Percentiles rank a stretch among this genome's conserved stretches.
These are phyloP conservation scores for Andrena dorsata DNA, from an alignment of 2,888 invertebrate species.

Conservation along the genomic window DNA sequence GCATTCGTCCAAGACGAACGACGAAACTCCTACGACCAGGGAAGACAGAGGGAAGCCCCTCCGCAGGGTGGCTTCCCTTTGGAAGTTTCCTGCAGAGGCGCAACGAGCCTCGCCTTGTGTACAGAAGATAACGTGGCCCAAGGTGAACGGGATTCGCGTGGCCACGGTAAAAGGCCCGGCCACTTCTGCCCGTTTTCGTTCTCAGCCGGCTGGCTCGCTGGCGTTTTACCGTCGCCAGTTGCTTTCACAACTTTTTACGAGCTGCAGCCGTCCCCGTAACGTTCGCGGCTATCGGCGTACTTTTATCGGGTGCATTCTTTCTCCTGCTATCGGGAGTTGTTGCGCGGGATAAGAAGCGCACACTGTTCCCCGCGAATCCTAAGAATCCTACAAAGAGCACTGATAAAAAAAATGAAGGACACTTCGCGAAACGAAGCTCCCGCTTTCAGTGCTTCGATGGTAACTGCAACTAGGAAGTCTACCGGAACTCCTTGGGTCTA, in stretches of 20 bases:
- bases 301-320: slow-evolving; percentile 30
- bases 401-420: not conserved
- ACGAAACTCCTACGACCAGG: slow-evolving; percentile 5
- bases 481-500: too few species aligned
- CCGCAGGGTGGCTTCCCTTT: not conserved
- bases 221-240: slow-evolving; percentile 71
- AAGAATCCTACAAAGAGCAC: not conserved
- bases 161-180: not conserved
- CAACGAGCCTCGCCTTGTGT: slow-evolving; percentile 6
- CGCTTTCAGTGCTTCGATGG: too few species aligned
- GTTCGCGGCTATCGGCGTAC: slow-evolving; percentile 4
- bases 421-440: not conserved
- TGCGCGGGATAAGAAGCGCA: slow-evolving; percentile 6
- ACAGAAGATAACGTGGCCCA: slow-evolving; percentile 19
- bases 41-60: not conserved
- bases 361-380: not conserved
- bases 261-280: slow-evolving; percentile 31
- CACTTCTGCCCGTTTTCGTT: not conserved
- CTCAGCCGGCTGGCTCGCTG: slow-evolving; percentile 28
- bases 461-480: too few species aligned
- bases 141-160: slow-evolving; percentile 20
- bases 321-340: slow-evolving; percentile 33
- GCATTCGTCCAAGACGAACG: slow-evolving; percentile 44
- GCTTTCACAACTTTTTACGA: slow-evolving; percentile 77
- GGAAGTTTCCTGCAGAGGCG: not conserved